A percentile compares a stretch with the other conserved stretches of the same genome.
phyloP scores from a whole-genome alignment of 2,113 vertebrate species.

The Anhinga anhinga region DNA sequence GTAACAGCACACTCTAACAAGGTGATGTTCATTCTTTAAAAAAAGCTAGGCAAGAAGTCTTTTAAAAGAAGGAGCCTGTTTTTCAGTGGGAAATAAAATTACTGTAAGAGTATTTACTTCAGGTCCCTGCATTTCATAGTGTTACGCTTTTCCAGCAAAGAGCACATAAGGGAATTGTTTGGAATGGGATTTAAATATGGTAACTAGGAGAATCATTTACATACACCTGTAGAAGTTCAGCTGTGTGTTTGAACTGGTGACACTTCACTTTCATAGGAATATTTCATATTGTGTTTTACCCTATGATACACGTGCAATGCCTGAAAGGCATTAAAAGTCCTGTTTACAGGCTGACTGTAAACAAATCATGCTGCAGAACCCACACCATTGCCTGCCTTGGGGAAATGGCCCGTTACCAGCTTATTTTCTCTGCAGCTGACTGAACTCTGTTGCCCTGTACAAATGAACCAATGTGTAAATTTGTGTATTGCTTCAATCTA shows the following conservation, averaged over 20 bases:
- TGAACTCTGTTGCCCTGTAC: constrained; percentile 18
- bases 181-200: neutral
- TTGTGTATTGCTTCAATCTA: neutral
- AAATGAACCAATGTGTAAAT: constrained; percentile 6
- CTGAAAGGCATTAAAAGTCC: neutral
- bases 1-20: neutral
- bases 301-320: neutral
- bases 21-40: neutral
- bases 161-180: neutral
- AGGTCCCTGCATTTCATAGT: neutral
- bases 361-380: neutral
- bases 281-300: neutral
- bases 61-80: neutral
- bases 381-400: neutral
- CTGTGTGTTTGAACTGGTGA: neutral
- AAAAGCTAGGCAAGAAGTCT: neutral
- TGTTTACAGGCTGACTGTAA: neutral
- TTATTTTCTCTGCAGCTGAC: neutral
- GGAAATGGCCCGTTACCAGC: neutral
- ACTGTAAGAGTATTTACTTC: neutral
- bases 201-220: neutral
- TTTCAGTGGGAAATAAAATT: neutral
- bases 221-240: neutral
- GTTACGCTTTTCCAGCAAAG: neutral
- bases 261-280: neutral